A percentile compares a stretch with the other conserved stretches of the same genome.
These are phyloP conservation scores for Lagodon rhomboides DNA, from an alignment of 2,797 vertebrate species.

Conservation along the genomic window DNA sequence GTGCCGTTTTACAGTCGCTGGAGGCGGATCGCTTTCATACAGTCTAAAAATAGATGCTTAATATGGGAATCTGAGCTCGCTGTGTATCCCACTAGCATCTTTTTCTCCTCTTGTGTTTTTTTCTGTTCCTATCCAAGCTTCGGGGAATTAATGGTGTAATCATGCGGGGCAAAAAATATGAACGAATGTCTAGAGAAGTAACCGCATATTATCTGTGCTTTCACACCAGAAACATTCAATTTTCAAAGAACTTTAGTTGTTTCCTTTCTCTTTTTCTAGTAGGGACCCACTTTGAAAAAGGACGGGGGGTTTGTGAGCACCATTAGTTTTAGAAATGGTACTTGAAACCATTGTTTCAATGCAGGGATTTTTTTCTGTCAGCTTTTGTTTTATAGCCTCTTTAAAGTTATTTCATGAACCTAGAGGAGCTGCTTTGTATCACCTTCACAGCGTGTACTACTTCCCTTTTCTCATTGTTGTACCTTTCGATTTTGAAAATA, in stretches of 20 bases:
- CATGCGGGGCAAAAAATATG: conserved; percentile 27
- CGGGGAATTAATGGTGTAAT: conserved; percentile 40
- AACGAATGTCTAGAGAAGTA: conserved; percentile 23
- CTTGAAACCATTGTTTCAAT: not conserved
- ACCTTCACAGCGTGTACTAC: not conserved
- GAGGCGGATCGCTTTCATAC: conserved; percentile 53
- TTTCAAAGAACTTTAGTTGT: not conserved
- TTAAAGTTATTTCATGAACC: not conserved
- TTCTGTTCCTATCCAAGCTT: conserved; percentile 25
- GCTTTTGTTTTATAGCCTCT: conserved; percentile 10
- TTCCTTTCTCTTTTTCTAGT: not conserved
- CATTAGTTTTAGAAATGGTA: conserved; percentile 9
- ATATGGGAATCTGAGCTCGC: conserved; percentile 51
- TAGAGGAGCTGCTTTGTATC: not conserved
- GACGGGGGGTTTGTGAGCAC: conserved; percentile 13
- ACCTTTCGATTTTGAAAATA: not conserved
- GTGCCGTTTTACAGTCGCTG: conserved; percentile 34
- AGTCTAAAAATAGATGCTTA: conserved; percentile 54
- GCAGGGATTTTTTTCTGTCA: not conserved
- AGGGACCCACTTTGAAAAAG: conserved; percentile 7
- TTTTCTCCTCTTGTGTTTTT: conserved; percentile 37
- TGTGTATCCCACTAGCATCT: conserved; percentile 27
- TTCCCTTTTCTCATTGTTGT: not conserved
- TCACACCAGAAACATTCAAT: conserved; percentile 6
- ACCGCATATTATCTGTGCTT: conserved; percentile 9